phyloP scores from a whole-genome alignment of 1,140 invertebrate genomes.

The Drosophila elegans region DNA sequence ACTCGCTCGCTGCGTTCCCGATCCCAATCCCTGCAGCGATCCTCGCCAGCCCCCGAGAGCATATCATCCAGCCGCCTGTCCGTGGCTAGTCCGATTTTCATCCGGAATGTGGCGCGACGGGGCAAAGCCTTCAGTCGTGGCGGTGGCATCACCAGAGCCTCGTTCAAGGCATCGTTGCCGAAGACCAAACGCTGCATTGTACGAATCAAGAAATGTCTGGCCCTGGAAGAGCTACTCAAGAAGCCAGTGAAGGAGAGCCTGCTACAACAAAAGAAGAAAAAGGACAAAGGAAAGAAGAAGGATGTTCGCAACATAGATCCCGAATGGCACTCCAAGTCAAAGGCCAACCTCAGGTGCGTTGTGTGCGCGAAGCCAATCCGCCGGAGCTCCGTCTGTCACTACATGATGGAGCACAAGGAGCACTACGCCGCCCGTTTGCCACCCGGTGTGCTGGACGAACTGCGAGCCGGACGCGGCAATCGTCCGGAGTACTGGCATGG shows the following conservation, averaged over 20 bases:
- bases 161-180: not conserved
- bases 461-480: constrained; percentile 33
- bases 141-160: constrained; percentile 7
- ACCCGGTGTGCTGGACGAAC: constrained; percentile 42
- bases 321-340: constrained; percentile 47
- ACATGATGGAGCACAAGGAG: constrained; percentile 87
- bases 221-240: not conserved
- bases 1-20: not conserved
- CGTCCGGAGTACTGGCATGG: constrained; percentile 10
- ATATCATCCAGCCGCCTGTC: not conserved
- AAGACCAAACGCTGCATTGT: not conserved
- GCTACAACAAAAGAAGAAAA: not conserved
- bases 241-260: not conserved
- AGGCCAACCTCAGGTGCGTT: constrained; percentile 60
- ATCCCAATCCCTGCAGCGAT: not conserved
- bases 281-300: not conserved
- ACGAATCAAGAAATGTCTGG: not conserved
- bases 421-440: constrained; percentile 86
- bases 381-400: constrained; percentile 85
- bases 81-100: not conserved
- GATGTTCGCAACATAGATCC: constrained; percentile 26
- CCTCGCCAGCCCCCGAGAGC: not conserved
- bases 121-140: constrained; percentile 17
- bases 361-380: constrained; percentile 85
- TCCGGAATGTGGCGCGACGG: constrained; percentile 57